Evolutionary conservation across 2,113 vertebrate genomes (phyloP).

Genomic region (Oncorhynchus mykiss): DNA sequence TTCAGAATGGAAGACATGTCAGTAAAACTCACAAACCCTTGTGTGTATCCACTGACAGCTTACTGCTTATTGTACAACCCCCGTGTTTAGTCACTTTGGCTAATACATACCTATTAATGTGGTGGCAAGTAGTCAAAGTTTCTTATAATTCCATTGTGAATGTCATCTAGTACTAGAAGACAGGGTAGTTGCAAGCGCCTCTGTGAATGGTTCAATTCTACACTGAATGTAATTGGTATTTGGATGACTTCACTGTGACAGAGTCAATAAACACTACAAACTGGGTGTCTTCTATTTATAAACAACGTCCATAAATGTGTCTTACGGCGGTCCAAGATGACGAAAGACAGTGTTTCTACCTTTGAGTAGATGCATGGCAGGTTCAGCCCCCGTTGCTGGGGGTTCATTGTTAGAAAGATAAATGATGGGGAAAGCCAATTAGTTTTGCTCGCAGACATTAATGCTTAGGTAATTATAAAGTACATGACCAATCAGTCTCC

Average conservation of each 20-base stretch:
- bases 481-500: conserved; percentile 3
- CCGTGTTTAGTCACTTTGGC: not conserved
- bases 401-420: conserved; percentile 24
- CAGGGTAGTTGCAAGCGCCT: not conserved
- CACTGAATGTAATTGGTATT: not conserved
- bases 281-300: not conserved
- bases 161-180: not conserved
- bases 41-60: not conserved
- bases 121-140: not conserved
- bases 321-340: not conserved
- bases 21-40: not conserved
- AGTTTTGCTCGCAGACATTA: conserved; percentile 15
- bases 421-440: conserved; percentile 21
- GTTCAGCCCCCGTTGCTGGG: conserved; percentile 5
- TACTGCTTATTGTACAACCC: not conserved
- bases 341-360: not conserved
- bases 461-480: conserved; percentile 19
- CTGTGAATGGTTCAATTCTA: not conserved
- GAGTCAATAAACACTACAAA: not conserved
- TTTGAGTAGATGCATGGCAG: not conserved
- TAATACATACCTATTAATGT: not conserved
- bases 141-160: not conserved
- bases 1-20: not conserved
- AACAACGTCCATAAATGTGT: not conserved
- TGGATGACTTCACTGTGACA: not conserved